Percentiles rank a stretch among this genome's conserved stretches.
phyloP scores from a whole-genome alignment of 2,797 vertebrate genomes.

The Rhabdomys pumilio region DNA sequence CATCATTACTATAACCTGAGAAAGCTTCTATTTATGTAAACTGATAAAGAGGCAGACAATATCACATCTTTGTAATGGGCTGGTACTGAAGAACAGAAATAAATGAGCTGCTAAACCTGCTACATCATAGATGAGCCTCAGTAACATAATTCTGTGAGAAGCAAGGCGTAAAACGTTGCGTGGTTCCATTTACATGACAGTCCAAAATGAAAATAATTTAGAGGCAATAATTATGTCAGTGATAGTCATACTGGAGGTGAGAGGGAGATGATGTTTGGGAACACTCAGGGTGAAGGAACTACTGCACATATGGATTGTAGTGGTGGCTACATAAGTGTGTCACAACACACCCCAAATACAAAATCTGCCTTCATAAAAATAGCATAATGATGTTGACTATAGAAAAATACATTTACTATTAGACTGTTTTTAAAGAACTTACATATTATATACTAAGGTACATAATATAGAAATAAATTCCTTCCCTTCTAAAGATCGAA shows the following conservation, averaged over 20 bases:
- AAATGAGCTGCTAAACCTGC: background rate
- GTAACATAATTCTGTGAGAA: background rate
- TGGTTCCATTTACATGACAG: background rate
- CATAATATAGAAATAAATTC: background rate
- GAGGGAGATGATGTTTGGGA: background rate
- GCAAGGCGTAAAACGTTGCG: background rate
- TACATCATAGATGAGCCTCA: background rate
- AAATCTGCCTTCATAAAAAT: background rate
- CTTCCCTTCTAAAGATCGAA: background rate
- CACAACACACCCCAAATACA: background rate
- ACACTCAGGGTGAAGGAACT: background rate
- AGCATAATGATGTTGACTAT: background rate
- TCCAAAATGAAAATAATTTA: background rate
- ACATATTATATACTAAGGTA: background rate
- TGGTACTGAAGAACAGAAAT: slow-evolving; percentile 22
- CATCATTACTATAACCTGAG: background rate
- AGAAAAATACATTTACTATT: background rate
- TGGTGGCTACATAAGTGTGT: background rate
- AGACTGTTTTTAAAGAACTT: slow-evolving; percentile 35
- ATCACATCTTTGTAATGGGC: background rate
- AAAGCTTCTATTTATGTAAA: background rate
- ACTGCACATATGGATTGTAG: background rate
- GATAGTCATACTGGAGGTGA: background rate
- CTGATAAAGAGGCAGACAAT: background rate
- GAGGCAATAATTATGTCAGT: background rate